These are phyloP conservation scores for Phoeniculus purpureus DNA, from an alignment of 2,797 vertebrate genomes.

Conservation along the genomic window DNA sequence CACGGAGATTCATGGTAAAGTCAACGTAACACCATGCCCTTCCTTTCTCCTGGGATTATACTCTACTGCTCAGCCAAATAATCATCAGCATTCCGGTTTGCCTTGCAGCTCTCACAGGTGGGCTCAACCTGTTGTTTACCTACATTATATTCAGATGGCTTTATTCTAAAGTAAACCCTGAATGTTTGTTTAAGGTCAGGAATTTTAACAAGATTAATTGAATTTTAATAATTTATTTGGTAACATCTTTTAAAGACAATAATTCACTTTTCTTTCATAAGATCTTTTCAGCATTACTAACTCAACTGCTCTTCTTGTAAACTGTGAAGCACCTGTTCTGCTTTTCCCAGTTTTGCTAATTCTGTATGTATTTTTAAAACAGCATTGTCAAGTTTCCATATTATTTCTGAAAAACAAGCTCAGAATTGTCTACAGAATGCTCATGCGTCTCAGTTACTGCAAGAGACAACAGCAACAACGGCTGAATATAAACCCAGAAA, in stretches of 20 bases:
- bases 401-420: background rate
- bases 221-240: background rate
- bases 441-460: background rate
- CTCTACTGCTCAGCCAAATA: background rate
- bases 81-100: background rate
- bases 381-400: background rate
- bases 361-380: background rate
- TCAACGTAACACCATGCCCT: background rate
- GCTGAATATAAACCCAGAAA: background rate
- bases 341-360: background rate
- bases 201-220: background rate
- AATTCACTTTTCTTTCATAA: background rate
- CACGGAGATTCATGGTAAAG: background rate
- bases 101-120: background rate
- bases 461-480: background rate
- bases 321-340: background rate
- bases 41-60: background rate
- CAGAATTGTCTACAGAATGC: background rate
- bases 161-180: background rate
- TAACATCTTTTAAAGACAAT: background rate
- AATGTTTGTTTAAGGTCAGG: background rate
- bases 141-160: background rate
- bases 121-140: background rate
- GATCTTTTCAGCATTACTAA: background rate
- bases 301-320: background rate